Evolutionary conservation across 1,140 invertebrate genomes (phyloP).

Genomic region (Heliconius himera): DNA sequence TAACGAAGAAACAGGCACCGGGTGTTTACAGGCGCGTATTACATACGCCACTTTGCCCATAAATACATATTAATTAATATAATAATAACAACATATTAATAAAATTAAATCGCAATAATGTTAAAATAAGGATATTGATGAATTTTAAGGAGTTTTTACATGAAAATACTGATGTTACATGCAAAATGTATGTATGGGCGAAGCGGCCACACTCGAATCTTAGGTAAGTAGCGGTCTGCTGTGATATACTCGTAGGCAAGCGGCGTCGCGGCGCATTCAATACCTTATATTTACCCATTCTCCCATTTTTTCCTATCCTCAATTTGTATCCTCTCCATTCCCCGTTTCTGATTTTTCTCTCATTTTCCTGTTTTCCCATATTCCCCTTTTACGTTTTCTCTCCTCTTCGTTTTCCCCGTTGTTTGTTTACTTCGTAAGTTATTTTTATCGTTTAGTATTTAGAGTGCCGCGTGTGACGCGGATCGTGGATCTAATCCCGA

Average conservation of each 20-base stretch:
- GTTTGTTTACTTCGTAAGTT: too few relatives aligned
- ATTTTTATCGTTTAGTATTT: too few relatives aligned
- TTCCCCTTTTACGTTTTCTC: too few relatives aligned
- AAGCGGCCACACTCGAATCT: slow-evolving; percentile 45
- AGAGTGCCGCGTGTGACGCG: slow-evolving; percentile 3
- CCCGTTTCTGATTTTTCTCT: neutral
- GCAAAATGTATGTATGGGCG: neutral
- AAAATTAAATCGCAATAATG: neutral
- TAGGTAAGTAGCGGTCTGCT: slow-evolving; percentile 67
- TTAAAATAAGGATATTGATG: neutral
- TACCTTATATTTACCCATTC: neutral
- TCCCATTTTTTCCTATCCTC: neutral
- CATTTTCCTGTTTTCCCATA: too few relatives aligned
- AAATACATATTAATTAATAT: neutral
- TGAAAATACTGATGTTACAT: too few relatives aligned
- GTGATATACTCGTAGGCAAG: slow-evolving; percentile 71
- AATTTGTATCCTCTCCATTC: neutral
- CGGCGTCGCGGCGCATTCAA: slow-evolving; percentile 42
- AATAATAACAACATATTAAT: neutral
- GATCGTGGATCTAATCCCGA: slow-evolving; percentile 11
- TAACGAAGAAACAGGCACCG: slow-evolving; percentile 48
- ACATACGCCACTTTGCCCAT: slow-evolving; percentile 29
- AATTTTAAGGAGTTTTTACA: neutral
- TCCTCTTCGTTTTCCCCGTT: too few relatives aligned
- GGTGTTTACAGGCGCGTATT: slow-evolving; percentile 69